Evolutionary conservation across 2,113 vertebrate genomes (phyloP).

Genomic region (Amphiprion ocellaris): DNA sequence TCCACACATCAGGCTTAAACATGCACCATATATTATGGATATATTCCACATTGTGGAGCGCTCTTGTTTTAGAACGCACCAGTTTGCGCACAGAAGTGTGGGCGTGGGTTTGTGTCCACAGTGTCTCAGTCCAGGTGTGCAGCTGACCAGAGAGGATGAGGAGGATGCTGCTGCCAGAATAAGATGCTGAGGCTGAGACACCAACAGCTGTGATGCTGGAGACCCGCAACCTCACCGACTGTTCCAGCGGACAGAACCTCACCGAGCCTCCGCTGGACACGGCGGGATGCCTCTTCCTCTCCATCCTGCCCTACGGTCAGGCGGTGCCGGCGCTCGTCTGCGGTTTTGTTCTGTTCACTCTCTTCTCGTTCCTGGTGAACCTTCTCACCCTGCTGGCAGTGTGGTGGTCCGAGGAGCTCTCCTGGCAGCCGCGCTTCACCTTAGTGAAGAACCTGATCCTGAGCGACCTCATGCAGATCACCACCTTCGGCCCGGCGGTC

Average conservation of each 20-base stretch:
- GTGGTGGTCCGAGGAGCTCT: conserved; percentile 57
- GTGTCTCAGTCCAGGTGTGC: too few species aligned
- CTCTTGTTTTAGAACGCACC: too few species aligned
- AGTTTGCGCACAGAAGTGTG: too few species aligned
- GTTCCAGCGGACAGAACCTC: conserved; percentile 21
- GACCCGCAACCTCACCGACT: conserved; percentile 1
- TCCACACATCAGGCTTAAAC: too few species aligned
- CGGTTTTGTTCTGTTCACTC: conserved; percentile 50
- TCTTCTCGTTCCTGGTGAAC: conserved; percentile 62
- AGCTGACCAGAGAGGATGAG: too few species aligned
- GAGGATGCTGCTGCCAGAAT: too few species aligned
- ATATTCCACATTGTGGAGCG: too few species aligned
- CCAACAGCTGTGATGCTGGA: background rate
- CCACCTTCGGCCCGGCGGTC: conserved; percentile 58
- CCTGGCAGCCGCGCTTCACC: conserved; percentile 70
- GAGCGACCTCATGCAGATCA: conserved; percentile 73
- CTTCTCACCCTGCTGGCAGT: conserved; percentile 47
- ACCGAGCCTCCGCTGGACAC: conserved; percentile 8
- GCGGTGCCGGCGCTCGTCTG: conserved; percentile 29
- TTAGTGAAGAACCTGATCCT: conserved; percentile 70
- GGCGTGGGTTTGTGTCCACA: too few species aligned
- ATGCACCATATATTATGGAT: too few species aligned
- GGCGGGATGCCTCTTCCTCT: conserved; percentile 51
- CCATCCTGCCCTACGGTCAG: conserved; percentile 39
- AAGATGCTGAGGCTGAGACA: too few species aligned